Conservation (phyloP, 2,113 vertebrate species). For the Isurus oxyrinchus region DNA sequence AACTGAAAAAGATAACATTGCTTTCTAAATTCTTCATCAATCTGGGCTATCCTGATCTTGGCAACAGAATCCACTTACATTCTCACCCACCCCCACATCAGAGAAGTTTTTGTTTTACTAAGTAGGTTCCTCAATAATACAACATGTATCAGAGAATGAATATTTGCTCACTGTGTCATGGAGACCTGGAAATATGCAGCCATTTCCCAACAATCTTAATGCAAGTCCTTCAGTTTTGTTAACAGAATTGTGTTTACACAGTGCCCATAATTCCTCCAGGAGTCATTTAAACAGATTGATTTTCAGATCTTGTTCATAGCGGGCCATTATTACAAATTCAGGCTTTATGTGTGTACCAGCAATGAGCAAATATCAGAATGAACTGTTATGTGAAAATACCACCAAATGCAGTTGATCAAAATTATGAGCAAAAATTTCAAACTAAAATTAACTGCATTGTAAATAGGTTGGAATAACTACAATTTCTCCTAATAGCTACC, state of each 20-base stretch:
- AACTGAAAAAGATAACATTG: background rate
- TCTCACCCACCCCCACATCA: background rate
- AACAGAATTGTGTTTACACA: background rate
- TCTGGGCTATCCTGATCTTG: background rate
- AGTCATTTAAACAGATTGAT: background rate
- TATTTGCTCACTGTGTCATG: background rate
- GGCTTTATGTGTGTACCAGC: background rate
- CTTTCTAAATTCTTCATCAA: background rate
- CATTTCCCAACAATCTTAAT: background rate
- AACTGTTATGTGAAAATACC: background rate
- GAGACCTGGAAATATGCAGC: background rate
- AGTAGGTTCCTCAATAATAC: background rate
- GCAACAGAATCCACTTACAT: background rate
- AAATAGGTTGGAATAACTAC: background rate
- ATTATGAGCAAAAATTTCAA: background rate
- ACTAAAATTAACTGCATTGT: background rate
- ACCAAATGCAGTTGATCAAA: background rate
- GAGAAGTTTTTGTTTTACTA: background rate
- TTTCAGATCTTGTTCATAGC: background rate
- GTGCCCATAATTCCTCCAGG: background rate
- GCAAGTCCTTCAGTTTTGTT: background rate
- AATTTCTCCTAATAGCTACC: background rate
- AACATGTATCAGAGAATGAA: background rate
- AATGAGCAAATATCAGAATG: background rate
- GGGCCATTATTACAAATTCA: background rate